Conservation (phyloP, 2,113 vertebrate species). For the Melierax canorus region DNA sequence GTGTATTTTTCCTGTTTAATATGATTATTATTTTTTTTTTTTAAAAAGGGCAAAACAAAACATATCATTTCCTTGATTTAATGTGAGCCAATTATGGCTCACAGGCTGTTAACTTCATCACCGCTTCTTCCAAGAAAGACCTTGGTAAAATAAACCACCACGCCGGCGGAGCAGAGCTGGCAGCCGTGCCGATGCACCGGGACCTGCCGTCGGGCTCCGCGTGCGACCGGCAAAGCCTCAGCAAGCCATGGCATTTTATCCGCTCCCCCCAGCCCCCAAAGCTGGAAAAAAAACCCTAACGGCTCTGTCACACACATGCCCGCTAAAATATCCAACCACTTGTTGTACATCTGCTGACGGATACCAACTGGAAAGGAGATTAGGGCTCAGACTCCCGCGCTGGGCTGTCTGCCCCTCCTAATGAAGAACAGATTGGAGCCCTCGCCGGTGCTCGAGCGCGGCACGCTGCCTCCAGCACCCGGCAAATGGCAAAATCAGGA, state of each 20-base stretch:
- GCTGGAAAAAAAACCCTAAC: conserved; percentile 21
- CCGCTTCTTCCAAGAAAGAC: conserved; percentile 46
- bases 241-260: background rate
- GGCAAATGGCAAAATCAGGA: conserved; percentile 28
- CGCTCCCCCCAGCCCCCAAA: background rate
- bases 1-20: conserved; percentile 5
- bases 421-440: conserved; percentile 65
- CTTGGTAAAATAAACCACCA: conserved; percentile 52
- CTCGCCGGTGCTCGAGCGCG: background rate
- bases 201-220: conserved; percentile 7
- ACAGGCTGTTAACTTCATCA: conserved; percentile 69
- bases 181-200: background rate
- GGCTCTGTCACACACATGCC: conserved; percentile 41
- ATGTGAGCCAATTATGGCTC: conserved; percentile 48
- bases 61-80: conserved; percentile 60
- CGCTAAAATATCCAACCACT: conserved; percentile 44
- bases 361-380: conserved; percentile 71
- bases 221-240: background rate
- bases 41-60: conserved; percentile 18
- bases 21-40: background rate
- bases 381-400: conserved; percentile 47
- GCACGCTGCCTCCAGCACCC: background rate
- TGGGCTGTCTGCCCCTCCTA: conserved; percentile 67
- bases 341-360: conserved; percentile 61
- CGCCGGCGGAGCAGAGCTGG: background rate